A percentile compares a stretch with the other conserved stretches of the same genome.
phyloP scores from a whole-genome alignment of 1,140 invertebrate species.

The Telenomus remus region DNA sequence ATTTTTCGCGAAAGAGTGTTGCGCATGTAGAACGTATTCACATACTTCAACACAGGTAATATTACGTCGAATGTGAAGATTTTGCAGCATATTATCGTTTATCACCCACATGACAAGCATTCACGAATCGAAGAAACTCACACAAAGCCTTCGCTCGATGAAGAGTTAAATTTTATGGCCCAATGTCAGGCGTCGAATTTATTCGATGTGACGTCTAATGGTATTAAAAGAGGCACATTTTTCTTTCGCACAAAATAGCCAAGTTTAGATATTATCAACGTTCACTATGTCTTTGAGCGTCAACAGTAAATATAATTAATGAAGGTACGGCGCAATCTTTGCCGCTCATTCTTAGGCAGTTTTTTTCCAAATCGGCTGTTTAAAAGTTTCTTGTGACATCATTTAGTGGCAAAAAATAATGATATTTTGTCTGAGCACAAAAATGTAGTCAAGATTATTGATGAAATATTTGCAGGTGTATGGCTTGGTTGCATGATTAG shows the following conservation, averaged over 20 bases:
- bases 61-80: not conserved
- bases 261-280: constrained; percentile 41
- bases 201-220: constrained; percentile 25
- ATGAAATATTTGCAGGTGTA: constrained; percentile 16
- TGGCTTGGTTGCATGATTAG: constrained; percentile 65
- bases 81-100: constrained; percentile 29
- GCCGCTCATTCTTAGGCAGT: not conserved
- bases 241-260: constrained; percentile 36
- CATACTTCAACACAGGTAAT: not conserved
- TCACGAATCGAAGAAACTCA: constrained; percentile 31
- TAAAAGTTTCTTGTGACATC: no score
- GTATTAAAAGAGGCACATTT: constrained; percentile 37
- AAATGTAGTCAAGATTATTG: no score
- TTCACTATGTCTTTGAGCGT: constrained; percentile 41
- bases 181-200: constrained; percentile 29
- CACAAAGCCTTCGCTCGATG: constrained; percentile 37
- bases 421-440: no score
- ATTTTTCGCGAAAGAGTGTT: no score
- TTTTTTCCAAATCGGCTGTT: not conserved
- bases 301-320: constrained; percentile 59
- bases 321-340: constrained; percentile 9
- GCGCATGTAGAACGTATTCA: no score
- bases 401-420: no score
- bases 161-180: constrained; percentile 41
- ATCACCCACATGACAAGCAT: constrained; percentile 36